A percentile compares a stretch with the other conserved stretches of the same genome.
These are phyloP conservation scores for Tethea ocularis DNA, from an alignment of 2,888 invertebrate species.

Conservation along the genomic window DNA sequence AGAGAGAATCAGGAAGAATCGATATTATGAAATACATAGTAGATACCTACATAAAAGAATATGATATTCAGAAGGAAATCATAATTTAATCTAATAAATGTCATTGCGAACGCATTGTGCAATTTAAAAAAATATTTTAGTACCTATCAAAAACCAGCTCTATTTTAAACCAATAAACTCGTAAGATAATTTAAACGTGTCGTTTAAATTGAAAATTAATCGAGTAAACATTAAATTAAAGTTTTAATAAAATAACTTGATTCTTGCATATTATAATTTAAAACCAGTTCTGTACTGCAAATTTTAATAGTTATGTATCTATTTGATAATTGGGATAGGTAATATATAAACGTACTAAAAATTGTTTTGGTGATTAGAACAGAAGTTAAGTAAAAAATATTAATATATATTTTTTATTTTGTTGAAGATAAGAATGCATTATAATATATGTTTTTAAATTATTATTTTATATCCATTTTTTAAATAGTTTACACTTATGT, in stretches of 20 bases:
- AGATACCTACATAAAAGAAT: background rate
- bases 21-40: no score
- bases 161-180: background rate
- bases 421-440: no score
- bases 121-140: background rate
- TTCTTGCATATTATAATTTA: background rate
- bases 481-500: no score
- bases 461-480: no score
- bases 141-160: background rate
- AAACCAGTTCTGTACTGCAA: background rate
- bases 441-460: no score
- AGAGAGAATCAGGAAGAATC: background rate
- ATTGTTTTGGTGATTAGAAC: background rate
- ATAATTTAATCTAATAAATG: background rate
- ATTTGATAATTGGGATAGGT: background rate
- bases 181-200: background rate
- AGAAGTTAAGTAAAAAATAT: no score
- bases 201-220: background rate
- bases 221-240: background rate
- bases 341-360: background rate
- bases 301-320: background rate
- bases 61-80: background rate
- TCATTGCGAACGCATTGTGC: background rate
- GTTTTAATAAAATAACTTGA: background rate
- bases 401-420: no score